Conservation (phyloP, 2,797 vertebrate species). For the Gadopsis bispinosus region DNA sequence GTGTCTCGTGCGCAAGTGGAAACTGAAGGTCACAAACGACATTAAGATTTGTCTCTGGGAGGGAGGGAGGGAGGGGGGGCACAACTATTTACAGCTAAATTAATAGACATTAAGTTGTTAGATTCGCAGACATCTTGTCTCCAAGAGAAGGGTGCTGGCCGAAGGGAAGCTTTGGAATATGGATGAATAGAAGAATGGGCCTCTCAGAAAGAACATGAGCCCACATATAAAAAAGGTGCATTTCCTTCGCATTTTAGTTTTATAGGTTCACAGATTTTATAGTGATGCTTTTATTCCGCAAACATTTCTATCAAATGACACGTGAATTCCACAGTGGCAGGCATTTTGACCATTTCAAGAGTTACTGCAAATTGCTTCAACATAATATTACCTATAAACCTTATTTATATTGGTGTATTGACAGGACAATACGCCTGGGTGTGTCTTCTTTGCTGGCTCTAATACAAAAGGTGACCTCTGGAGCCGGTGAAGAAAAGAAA, state of each 20-base stretch:
- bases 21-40: background rate
- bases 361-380: conserved; percentile 9
- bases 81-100: background rate
- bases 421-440: no score
- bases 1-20: background rate
- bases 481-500: background rate
- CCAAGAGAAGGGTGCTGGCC: background rate
- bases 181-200: no score
- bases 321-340: background rate
- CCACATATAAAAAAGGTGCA: no score
- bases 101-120: background rate
- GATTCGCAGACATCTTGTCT: background rate
- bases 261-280: background rate
- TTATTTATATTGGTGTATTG: background rate
- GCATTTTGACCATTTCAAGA: conserved; percentile 14
- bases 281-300: background rate
- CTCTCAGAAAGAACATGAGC: background rate
- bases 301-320: background rate
- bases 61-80: no score
- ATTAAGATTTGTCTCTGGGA: no score
- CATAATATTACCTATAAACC: background rate
- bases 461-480: conserved; percentile 1
- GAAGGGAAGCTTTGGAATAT: background rate
- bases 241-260: background rate
- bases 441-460: background rate